phyloP scores from a whole-genome alignment of 2,797 vertebrate genomes.

The Sebastes jordani region DNA sequence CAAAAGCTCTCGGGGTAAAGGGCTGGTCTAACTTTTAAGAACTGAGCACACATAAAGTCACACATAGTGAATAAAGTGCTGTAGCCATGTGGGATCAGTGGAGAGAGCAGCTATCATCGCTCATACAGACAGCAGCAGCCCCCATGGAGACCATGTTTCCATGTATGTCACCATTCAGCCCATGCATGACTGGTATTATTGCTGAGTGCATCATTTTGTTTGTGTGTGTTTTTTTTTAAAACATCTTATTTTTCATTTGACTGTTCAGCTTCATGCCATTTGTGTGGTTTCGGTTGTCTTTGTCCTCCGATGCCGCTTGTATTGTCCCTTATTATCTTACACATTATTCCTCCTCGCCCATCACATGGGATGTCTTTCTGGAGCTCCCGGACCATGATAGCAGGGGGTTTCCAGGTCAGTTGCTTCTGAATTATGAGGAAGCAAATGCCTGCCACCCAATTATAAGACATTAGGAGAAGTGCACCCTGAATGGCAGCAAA shows the following conservation, averaged over 20 bases:
- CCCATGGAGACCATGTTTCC: conserved; percentile 51
- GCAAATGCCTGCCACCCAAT: conserved; percentile 29
- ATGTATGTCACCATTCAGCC: conserved; percentile 36
- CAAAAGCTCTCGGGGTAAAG: conserved; percentile 13
- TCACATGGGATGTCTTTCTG: conserved; percentile 54
- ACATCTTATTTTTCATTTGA: background rate
- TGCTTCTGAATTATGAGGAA: conserved; percentile 51
- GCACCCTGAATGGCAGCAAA: conserved; percentile 10
- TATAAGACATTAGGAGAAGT: conserved; percentile 36
- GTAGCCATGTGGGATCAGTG: conserved; percentile 68
- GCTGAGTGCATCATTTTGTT: conserved; percentile 54
- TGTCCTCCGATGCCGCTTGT: conserved; percentile 10
- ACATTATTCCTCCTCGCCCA: conserved; percentile 36
- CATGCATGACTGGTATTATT: conserved; percentile 36
- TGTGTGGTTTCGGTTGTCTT: background rate
- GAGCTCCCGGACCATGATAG: conserved; percentile 40
- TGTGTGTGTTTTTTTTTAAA: background rate
- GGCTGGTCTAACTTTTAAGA: conserved; percentile 43
- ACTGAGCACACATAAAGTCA: conserved; percentile 63
- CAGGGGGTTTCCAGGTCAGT: conserved; percentile 68
- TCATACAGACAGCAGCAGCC: conserved; percentile 67
- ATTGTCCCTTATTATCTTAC: conserved; percentile 23
- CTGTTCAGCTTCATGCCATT: background rate
- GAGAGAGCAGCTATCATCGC: conserved; percentile 64
- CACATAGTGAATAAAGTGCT: conserved; percentile 51